A percentile compares a stretch with the other conserved stretches of the same genome.
Conservation (phyloP, 2,113 vertebrate genomes). For the Lontra canadensis region DNA sequence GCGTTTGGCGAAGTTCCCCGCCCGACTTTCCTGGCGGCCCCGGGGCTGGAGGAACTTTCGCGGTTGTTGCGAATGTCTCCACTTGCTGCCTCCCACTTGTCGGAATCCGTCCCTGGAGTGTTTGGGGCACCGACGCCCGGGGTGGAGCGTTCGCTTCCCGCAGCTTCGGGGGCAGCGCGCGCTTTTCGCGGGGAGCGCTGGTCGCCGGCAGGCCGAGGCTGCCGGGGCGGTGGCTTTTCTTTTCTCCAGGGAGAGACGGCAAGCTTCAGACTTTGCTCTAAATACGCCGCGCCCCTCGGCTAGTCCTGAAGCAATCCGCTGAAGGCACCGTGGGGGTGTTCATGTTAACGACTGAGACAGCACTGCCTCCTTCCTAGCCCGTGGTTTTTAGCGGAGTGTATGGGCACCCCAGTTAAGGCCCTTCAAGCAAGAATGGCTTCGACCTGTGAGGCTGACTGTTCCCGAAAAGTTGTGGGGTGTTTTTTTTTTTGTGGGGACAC, state of each 20-base stretch:
- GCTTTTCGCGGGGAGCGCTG: slow-evolving; percentile 58
- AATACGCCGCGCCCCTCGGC: not conserved
- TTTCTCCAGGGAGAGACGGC: not conserved
- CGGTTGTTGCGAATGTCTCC: slow-evolving; percentile 49
- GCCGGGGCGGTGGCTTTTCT: slow-evolving; percentile 1
- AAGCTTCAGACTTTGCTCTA: not conserved
- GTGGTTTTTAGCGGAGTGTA: not conserved
- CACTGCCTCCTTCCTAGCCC: not conserved
- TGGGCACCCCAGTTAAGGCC: not conserved
- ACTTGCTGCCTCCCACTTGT: slow-evolving; percentile 78
- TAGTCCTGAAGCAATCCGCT: rapidly evolving
- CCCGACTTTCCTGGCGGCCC: not conserved
- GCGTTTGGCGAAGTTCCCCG: slow-evolving; percentile 1
- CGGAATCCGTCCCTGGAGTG: slow-evolving; percentile 46
- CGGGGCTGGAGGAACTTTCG: slow-evolving; percentile 69
- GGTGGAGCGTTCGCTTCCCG: not conserved
- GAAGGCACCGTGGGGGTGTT: not conserved
- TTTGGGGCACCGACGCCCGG: slow-evolving; percentile 50
- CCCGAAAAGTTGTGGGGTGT: slow-evolving; percentile 55
- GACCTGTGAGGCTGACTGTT: not conserved
- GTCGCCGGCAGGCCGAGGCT: slow-evolving; percentile 29
- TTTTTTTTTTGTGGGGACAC: not conserved
- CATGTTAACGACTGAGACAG: not conserved
- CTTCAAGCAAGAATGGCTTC: not conserved
- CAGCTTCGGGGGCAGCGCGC: slow-evolving; percentile 69